Evolutionary conservation across 2,888 invertebrate genomes (phyloP), one percentile per base, ranked within the genome.

Genomic region (Odontocolon sp.): DNA sequence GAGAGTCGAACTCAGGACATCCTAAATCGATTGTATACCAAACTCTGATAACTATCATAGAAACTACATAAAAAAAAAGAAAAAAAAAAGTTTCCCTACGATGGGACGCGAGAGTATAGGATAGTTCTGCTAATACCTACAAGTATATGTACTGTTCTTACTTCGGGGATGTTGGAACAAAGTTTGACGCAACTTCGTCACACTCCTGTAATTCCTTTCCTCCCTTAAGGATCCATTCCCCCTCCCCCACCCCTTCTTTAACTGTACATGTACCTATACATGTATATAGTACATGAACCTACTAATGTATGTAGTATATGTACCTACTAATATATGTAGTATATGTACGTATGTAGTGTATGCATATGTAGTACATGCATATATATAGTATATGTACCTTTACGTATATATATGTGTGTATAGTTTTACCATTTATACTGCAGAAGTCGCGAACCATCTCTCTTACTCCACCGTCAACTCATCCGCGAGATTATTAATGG

Each of bases 401-500:
- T n/a, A n/a, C n/a, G n/a, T n/a, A n/a, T n/a, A n/a, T n/a, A n/a
- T n/a, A n/a, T n/a, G 6, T 6, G 5, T 28, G 8, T 45, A 9
- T 33, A 26, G 23, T 11, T 59, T 23, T 21, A 18, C 33, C 42
- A 31, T 66, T 50, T 42, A 26, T 50, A 33, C 16, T 8, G 47
- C 33, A 54, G 54, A 33, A n/a, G 38, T 63, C 47, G 47, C 50
- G 40, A 45, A 74, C 63, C 66, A 67, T 78, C 74, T 78, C 72
- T 63, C 72, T 72, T 38, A 5, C 54, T 42, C 67, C 45, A 16
- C 16, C 54, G 68, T 63, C 74, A 63, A 68, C 74, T 74, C 69
- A 74, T 80, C 81, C 81, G 79, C 79, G 78, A 45, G 45, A 74
- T 89, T 88, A 89, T 89, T 89, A 89, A 89, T 89, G 89, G 88